These are phyloP conservation scores for Acanthaster planci DNA, from an alignment of 35 echinoderm and acorn worm species.

Conservation along the genomic window DNA sequence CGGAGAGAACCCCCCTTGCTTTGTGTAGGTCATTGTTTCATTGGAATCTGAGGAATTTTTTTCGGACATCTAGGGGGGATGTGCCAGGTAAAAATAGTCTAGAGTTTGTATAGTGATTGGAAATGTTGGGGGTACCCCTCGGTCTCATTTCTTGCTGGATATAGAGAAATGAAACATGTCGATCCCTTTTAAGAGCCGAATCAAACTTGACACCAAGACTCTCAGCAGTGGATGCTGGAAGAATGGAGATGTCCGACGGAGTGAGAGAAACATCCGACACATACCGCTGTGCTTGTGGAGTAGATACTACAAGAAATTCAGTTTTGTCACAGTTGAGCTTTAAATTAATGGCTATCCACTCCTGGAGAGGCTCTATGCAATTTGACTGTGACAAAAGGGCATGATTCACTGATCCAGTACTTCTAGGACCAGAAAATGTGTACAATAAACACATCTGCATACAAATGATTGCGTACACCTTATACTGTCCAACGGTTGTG, in stretches of 20 bases:
- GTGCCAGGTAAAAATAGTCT: too few relatives aligned
- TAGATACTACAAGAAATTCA: neutral
- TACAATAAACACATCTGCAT: constrained; percentile 31
- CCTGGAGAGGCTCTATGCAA: constrained; percentile 12
- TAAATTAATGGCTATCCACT: constrained; percentile 25
- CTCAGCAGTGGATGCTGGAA: neutral
- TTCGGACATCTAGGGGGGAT: neutral
- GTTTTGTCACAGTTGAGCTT: constrained; percentile 29
- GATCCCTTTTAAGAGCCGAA: neutral
- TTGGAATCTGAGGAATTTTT: too few relatives aligned
- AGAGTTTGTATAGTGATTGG: too few relatives aligned
- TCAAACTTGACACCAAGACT: constrained; percentile 40
- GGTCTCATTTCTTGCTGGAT: too few relatives aligned
- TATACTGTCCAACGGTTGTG: constrained; percentile 23
- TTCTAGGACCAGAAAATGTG: neutral
- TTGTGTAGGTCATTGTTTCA: too few relatives aligned
- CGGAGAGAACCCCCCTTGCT: too few relatives aligned
- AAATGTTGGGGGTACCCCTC: too few relatives aligned
- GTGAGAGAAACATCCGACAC: neutral
- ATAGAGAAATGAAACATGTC: constrained; percentile 15
- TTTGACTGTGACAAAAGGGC: neutral
- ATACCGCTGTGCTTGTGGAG: neutral
- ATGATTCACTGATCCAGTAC: neutral
- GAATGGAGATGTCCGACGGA: neutral
- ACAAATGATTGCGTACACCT: neutral